phyloP scores from a whole-genome alignment of 1,140 invertebrate genomes.

The Lutraria rhynchaena region DNA sequence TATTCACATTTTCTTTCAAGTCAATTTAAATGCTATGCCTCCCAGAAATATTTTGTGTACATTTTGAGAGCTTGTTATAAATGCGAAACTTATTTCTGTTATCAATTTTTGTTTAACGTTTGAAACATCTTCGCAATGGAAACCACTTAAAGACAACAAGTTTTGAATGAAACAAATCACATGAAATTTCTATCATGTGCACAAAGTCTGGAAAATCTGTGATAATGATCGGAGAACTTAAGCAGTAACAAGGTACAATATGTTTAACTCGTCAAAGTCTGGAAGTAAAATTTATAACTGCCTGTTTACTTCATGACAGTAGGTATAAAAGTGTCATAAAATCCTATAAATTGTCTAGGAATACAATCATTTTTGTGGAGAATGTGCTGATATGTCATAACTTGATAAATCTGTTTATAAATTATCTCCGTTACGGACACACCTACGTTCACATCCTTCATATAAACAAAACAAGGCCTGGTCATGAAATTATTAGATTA shows the following conservation, averaged over 20 bases:
- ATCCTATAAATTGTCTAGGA: conserved; percentile 48
- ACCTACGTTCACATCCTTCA: no score
- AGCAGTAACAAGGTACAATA: not conserved
- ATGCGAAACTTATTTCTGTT: no score
- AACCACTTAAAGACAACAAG: conserved; percentile 40
- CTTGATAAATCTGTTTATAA: conserved; percentile 16
- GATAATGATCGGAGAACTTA: conserved; percentile 23
- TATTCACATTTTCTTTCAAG: no score
- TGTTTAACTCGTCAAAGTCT: conserved; percentile 36
- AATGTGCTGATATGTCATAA: conserved; percentile 31
- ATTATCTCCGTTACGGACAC: not conserved
- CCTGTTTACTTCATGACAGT: conserved; percentile 6
- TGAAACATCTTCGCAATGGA: not conserved
- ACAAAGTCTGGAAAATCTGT: conserved; percentile 21
- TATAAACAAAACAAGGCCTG: no score
- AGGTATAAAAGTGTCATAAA: conserved; percentile 51
- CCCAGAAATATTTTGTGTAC: no score
- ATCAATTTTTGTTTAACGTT: no score
- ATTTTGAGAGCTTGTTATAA: no score
- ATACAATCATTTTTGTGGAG: conserved; percentile 32
- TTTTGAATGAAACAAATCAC: conserved; percentile 14
- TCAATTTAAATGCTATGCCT: no score
- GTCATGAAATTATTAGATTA: no score
- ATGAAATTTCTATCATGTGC: conserved; percentile 21
- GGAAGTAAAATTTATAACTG: not conserved